Conservation (phyloP, 2,113 vertebrate species). For the Rattus rattus region DNA sequence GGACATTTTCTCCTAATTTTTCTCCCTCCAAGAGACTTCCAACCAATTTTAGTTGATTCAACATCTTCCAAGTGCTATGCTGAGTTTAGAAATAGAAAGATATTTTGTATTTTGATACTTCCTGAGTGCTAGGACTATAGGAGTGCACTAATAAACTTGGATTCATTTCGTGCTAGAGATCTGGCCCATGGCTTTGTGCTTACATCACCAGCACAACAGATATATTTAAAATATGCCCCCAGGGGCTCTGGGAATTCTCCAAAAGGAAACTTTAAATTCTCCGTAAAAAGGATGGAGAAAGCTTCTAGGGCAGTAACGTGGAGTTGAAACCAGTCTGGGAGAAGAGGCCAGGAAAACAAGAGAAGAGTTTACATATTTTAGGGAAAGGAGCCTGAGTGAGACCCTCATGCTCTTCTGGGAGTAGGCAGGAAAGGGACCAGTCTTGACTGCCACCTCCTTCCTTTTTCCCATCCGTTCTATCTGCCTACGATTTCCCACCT, state of each 20-base stretch:
- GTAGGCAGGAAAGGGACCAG: neutral
- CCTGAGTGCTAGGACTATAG: neutral
- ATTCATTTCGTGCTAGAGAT: neutral
- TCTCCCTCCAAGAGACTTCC: neutral
- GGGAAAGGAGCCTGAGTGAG: neutral
- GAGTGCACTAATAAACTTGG: too few species aligned
- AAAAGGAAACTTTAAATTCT: conserved; percentile 30
- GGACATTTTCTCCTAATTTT: neutral
- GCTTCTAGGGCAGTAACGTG: neutral
- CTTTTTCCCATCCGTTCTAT: neutral
- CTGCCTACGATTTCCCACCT: neutral
- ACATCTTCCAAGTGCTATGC: neutral
- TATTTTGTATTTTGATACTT: neutral
- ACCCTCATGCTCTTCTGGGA: neutral
- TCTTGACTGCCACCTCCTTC: neutral
- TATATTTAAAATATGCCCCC: neutral
- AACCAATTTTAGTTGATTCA: conserved; percentile 4
- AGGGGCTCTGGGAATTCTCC: neutral
- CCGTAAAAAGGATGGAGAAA: neutral
- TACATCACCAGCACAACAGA: neutral
- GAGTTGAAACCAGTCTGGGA: neutral
- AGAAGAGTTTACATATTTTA: neutral
- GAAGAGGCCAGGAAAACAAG: neutral
- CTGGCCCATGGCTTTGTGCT: neutral
- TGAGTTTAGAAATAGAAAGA: neutral